A percentile compares a stretch with the other conserved stretches of the same genome.
phyloP scores from a whole-genome alignment of 2,888 invertebrate genomes.

The Drosophila testacea region DNA sequence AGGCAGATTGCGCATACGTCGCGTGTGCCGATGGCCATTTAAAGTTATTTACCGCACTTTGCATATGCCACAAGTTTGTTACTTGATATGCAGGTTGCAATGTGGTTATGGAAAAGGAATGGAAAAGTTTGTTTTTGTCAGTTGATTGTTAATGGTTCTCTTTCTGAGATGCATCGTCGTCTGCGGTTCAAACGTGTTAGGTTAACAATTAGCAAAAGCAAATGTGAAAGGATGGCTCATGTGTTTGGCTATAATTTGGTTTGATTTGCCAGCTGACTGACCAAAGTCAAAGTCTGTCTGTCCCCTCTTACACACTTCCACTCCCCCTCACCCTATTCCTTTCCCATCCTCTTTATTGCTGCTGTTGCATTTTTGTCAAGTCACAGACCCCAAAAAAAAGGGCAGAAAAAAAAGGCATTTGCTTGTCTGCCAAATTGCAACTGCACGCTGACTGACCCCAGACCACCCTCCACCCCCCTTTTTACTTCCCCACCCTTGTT shows the following conservation, averaged over 20 bases:
- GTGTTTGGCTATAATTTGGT: constrained; percentile 65
- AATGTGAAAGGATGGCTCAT: constrained; percentile 14
- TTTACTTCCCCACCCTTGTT: not conserved
- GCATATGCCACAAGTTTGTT: constrained; percentile 24
- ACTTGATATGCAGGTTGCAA: not conserved
- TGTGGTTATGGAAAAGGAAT: no score
- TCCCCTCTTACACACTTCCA: not conserved
- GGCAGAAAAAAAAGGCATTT: constrained; percentile 17
- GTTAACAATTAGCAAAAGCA: constrained; percentile 61
- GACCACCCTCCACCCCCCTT: not conserved
- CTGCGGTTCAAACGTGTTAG: constrained; percentile 43
- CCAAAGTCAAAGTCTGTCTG: constrained; percentile 40
- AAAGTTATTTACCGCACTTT: constrained; percentile 28
- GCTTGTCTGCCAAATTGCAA: constrained; percentile 63
- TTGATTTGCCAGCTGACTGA: constrained; percentile 63
- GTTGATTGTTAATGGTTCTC: constrained; percentile 3
- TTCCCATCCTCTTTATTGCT: not conserved
- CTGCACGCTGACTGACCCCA: constrained; percentile 59
- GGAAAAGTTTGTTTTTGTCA: constrained; percentile 9
- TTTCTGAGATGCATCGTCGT: constrained; percentile 1
- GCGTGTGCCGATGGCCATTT: constrained; percentile 11
- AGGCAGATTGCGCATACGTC: constrained; percentile 57
- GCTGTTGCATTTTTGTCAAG: constrained; percentile 49
- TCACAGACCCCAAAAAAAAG: constrained; percentile 17
- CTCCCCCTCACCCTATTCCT: no score